These are phyloP conservation scores for Phymanthus crucifer DNA, from an alignment of 92 coral and sea anemone species.

Conservation along the genomic window DNA sequence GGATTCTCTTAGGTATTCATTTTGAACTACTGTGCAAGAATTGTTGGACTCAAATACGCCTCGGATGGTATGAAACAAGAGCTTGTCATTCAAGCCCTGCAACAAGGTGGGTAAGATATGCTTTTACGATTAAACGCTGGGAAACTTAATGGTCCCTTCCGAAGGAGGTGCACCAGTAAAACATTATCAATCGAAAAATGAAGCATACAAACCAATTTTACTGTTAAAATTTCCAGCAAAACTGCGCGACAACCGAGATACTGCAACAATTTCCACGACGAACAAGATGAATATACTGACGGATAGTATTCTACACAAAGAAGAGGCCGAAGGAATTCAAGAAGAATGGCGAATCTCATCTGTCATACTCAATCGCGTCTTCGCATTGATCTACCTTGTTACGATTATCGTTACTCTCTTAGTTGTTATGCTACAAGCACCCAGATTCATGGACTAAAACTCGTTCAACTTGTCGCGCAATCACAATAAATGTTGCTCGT, in stretches of 20 bases:
- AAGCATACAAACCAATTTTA: not conserved
- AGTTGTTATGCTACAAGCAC: conserved; percentile 71
- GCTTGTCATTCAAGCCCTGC: conserved; percentile 64
- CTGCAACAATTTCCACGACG: too few relatives aligned
- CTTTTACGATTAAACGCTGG: not conserved
- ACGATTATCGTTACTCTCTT: conserved; percentile 73
- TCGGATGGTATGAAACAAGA: conserved; percentile 76
- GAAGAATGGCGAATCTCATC: conserved; percentile 94
- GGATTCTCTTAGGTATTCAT: conserved; percentile 31
- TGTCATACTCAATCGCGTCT: conserved; percentile 81
- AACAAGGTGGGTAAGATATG: conserved; percentile 61
- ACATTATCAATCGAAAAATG: too few relatives aligned
- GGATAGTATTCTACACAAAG: conserved; percentile 73
- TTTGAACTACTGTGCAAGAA: conserved; percentile 72
- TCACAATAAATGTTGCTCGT: too few relatives aligned
- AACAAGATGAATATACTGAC: conserved; percentile 74
- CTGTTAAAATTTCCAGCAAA: conserved; percentile 42
- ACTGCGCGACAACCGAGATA: conserved; percentile 52
- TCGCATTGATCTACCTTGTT: conserved; percentile 75
- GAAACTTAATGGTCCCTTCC: not conserved
- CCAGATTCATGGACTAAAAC: conserved; percentile 56
- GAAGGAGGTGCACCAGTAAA: too few relatives aligned
- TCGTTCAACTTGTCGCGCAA: too few relatives aligned
- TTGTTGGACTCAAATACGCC: conserved; percentile 73
- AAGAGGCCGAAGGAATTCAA: conserved; percentile 71